Evolutionary conservation across 2,113 vertebrate genomes (phyloP), one percentile per base, ranked within the genome.

Genomic region (Chionis minor): DNA sequence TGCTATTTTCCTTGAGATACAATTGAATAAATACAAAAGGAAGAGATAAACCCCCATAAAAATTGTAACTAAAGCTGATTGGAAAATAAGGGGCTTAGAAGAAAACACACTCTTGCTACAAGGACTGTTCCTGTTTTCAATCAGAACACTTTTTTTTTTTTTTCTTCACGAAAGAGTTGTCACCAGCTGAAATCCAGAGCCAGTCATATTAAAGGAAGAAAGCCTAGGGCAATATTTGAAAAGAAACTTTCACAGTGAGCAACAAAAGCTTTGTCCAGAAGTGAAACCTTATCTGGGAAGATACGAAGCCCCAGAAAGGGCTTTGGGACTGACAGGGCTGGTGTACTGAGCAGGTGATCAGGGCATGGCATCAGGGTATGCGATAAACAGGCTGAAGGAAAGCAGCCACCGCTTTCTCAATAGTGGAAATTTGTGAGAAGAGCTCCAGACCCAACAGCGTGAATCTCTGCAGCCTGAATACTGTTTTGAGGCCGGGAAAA

Each of bases 11-110:
- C 38, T 85, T 91, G 67, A 89, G 74, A 94, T 75, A 45, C 84
- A 95, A 80, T 78, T 94, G 86, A 89, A 82, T 62, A 91, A 94
- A 91, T 61, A 89, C 70, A 92, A 94, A 94, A 87, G 32, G 17
- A 89, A 91, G 49, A 92, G 66, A 91, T 58, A 88, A 91, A 92
- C 15, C 35, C 33, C 61, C 70, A 80, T 69, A 70, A 82, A 92
- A 91, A 85, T 55, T 45, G 73, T 85, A 45, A 81, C 56, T 91
- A 91, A 94, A 90, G 38, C 81, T 85, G 78, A 86, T 10, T 95
- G 86, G n/a, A 92, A 94, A 92, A 94, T 87, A 94, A 85, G 40
- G 51, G 28, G 52, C 51, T 94, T 91, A 73, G 54, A 92, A 66
- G 70, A 85, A 91, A 94, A 73, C 12, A 91, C 11, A 38, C 8